Percentiles rank a stretch among this genome's conserved stretches.
phyloP scores from a whole-genome alignment of 2,797 vertebrate genomes.

The Carcharodon carcharias region DNA sequence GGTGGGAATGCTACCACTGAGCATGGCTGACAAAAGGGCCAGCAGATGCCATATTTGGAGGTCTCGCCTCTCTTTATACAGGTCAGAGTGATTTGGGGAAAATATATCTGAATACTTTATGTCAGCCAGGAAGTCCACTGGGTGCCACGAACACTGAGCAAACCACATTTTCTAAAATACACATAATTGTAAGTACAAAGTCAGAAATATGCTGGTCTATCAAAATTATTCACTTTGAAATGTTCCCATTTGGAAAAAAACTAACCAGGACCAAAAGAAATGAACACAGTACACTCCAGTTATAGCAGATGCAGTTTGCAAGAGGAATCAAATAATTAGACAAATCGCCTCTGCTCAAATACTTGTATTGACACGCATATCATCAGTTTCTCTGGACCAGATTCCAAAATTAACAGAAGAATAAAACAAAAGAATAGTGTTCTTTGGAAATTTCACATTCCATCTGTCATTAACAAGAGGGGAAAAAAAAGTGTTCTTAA shows the following conservation, averaged over 20 bases:
- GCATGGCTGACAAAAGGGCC: not conserved
- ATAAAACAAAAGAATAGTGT: not conserved
- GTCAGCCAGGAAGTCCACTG: not conserved
- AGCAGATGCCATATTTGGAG: not conserved
- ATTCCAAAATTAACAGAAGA: not conserved
- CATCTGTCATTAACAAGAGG: not conserved
- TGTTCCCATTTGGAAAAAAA: not conserved
- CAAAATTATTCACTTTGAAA: not conserved
- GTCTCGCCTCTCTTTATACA: not conserved
- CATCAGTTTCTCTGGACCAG: not conserved
- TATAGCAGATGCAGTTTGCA: not conserved
- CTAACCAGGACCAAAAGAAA: not conserved
- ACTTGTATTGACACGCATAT: not conserved
- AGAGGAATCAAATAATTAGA: not conserved
- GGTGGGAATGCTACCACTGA: not conserved
- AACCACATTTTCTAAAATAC: not conserved
- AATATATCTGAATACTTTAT: not conserved
- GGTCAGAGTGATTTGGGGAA: not conserved
- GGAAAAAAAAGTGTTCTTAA: not conserved
- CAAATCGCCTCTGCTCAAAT: not conserved
- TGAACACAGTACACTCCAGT: not conserved
- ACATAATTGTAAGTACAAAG: not conserved
- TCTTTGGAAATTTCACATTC: not conserved
- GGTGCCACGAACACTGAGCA: not conserved
- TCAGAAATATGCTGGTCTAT: not conserved